These are phyloP conservation scores for Microdon myrmicae DNA, from an alignment of 2,888 invertebrate species.

Conservation along the genomic window DNA sequence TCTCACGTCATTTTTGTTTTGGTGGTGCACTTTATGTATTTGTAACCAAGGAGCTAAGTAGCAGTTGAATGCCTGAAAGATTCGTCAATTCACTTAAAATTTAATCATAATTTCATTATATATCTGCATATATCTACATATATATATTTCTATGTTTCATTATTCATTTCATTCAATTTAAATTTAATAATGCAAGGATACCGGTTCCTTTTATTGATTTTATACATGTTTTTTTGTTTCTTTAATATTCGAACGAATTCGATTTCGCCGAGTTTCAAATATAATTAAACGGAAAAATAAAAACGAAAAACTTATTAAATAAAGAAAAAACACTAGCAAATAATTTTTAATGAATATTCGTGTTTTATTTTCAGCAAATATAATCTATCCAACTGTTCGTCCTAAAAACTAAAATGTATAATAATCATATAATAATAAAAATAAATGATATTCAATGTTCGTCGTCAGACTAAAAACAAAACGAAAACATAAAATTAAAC, in stretches of 20 bases:
- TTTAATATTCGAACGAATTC: background rate
- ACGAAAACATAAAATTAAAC: background rate
- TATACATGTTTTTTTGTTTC: background rate
- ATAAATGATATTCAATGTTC: no score
- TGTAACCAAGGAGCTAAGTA: slow-evolving; percentile 27
- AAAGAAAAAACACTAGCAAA: background rate
- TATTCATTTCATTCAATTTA: slow-evolving; percentile 38
- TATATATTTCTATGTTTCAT: slow-evolving; percentile 17
- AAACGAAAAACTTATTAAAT: background rate
- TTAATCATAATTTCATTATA: slow-evolving; percentile 27
- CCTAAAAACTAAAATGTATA: no score
- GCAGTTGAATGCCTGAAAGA: slow-evolving; percentile 1
- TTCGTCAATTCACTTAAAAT: slow-evolving; percentile 38
- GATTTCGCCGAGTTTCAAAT: background rate
- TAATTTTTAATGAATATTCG: no score
- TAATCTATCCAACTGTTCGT: no score
- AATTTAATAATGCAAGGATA: slow-evolving; percentile 50
- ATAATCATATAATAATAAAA: no score
- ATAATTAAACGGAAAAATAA: background rate
- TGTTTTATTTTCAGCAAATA: no score
- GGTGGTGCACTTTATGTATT: slow-evolving; percentile 1
- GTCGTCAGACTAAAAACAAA: background rate
- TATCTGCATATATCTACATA: slow-evolving; percentile 26
- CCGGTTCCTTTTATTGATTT: slow-evolving; percentile 5
- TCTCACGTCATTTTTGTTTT: slow-evolving; percentile 4